phyloP scores from a whole-genome alignment of 1,140 invertebrate species.

The Andricus grossulariae region DNA sequence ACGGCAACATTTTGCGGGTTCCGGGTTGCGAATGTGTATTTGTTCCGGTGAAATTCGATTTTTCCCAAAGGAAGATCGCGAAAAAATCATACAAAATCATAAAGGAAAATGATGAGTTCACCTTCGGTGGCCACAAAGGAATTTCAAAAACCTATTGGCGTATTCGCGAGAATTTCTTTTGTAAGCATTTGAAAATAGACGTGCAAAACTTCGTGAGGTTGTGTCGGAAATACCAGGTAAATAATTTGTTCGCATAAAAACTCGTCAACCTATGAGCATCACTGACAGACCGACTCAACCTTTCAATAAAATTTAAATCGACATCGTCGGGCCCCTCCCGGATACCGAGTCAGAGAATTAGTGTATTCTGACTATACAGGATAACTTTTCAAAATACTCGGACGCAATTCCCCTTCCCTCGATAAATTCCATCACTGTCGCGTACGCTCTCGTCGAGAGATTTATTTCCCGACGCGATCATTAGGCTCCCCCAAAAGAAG shows the following conservation, averaged over 20 bases:
- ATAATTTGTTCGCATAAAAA: no score
- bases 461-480: neutral
- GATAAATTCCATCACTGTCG: neutral
- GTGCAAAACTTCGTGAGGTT: no score
- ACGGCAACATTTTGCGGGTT: neutral
- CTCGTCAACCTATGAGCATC: no score
- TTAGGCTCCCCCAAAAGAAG: no score
- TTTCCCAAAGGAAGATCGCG: neutral
- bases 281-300: no score
- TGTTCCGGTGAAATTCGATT: neutral
- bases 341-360: constrained; percentile 57
- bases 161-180: neutral
- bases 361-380: constrained; percentile 61
- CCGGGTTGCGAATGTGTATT: neutral
- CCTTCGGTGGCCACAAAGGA: neutral
- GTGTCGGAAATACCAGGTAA: no score
- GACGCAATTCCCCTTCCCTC: neutral
- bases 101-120: neutral
- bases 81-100: neutral
- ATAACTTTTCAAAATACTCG: constrained; percentile 58
- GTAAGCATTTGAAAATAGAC: no score
- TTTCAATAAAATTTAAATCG: no score
- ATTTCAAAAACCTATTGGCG: constrained; percentile 24
- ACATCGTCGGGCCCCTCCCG: no score
- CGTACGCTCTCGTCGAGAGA: neutral